These are phyloP conservation scores for Celastrina argiolus DNA, from an alignment of 2,888 invertebrate genomes.

Conservation along the genomic window DNA sequence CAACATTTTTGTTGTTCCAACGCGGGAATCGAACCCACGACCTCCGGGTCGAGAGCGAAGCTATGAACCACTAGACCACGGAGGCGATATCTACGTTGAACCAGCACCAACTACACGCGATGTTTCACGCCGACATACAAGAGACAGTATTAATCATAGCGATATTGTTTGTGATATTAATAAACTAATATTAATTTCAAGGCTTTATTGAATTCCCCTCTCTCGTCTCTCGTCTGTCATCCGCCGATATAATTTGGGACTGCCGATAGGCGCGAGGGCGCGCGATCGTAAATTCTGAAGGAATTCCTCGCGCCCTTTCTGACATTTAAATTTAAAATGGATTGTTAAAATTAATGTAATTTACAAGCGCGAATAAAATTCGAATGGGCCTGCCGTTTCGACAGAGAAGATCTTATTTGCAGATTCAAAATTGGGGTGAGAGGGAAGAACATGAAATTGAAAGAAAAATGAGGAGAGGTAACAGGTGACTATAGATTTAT, in stretches of 20 bases:
- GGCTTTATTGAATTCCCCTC: background rate
- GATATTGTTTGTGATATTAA: background rate
- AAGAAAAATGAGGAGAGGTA: background rate
- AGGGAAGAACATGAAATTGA: background rate
- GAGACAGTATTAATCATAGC: background rate
- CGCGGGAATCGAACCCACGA: too few relatives aligned
- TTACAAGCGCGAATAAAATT: slow-evolving; percentile 11
- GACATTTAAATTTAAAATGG: slow-evolving; percentile 13
- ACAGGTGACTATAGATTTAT: too few relatives aligned
- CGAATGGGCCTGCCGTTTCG: background rate
- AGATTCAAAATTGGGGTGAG: background rate
- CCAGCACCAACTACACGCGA: background rate
- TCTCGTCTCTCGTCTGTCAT: background rate
- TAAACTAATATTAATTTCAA: slow-evolving; percentile 5
- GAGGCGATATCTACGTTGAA: background rate
- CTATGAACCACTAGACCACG: too few relatives aligned
- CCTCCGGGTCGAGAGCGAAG: too few relatives aligned
- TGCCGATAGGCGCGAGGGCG: background rate
- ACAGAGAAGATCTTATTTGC: background rate
- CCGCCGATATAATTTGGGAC: slow-evolving; percentile 3
- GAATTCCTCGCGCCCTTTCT: slow-evolving; percentile 10
- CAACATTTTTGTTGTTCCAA: too few relatives aligned
- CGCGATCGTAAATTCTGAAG: background rate
- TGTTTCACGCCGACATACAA: background rate
- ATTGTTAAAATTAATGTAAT: slow-evolving; percentile 16